Conservation (phyloP, 2,113 vertebrate species). For the Cepphus grylle region DNA sequence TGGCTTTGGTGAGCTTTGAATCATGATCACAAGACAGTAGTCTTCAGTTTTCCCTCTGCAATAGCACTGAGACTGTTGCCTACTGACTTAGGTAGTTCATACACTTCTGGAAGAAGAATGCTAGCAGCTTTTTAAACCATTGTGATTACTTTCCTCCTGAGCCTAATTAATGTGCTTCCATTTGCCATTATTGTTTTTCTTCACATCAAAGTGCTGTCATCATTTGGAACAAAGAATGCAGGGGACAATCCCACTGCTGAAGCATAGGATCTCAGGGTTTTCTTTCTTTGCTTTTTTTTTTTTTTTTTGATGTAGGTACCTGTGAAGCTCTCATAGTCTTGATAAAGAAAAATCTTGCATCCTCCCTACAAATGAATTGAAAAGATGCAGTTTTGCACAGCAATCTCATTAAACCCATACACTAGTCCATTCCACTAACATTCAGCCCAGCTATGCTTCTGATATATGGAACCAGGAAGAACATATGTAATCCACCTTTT, state of each 20-base stretch:
- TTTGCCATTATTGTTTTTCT: neutral
- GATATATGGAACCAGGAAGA: neutral
- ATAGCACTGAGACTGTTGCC: neutral
- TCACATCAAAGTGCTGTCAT: neutral
- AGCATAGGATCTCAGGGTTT: neutral
- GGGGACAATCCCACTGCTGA: neutral
- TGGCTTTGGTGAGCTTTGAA: neutral
- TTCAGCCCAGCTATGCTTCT: neutral
- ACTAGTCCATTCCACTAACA: neutral
- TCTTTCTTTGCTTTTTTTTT: neutral
- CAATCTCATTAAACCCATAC: neutral
- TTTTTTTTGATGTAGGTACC: neutral
- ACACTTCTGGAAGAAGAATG: neutral
- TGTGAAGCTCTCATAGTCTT: neutral
- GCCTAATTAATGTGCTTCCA: neutral
- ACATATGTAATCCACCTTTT: neutral
- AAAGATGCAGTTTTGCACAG: neutral
- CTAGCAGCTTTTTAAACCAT: neutral
- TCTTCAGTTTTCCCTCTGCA: neutral
- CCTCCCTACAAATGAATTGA: neutral
- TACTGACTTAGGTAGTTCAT: neutral
- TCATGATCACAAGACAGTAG: neutral
- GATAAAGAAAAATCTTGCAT: neutral
- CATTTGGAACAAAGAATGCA: neutral
- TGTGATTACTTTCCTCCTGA: neutral